phyloP scores from a whole-genome alignment of 2,113 vertebrate genomes.

The Halcyon senegalensis region DNA sequence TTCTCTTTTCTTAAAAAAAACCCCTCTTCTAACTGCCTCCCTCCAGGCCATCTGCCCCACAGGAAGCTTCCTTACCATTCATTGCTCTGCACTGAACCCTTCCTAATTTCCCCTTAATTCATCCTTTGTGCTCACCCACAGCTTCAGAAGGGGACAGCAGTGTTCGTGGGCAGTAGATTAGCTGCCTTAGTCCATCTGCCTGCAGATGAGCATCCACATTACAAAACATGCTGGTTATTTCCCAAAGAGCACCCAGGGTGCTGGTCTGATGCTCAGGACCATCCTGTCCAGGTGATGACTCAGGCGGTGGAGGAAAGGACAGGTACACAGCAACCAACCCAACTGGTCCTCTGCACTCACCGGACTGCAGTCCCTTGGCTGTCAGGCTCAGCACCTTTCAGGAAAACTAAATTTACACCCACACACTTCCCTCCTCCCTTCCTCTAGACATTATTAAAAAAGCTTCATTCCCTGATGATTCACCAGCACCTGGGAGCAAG shows the following conservation, averaged over 20 bases:
- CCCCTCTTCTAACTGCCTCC: neutral
- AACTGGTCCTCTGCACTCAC: neutral
- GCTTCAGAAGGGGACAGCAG: neutral
- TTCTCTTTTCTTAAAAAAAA: neutral
- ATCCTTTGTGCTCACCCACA: neutral
- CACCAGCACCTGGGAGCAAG: constrained; percentile 45
- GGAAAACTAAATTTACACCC: constrained; percentile 30
- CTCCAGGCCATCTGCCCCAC: neutral
- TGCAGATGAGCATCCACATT: accelerated
- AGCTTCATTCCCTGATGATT: constrained; percentile 49
- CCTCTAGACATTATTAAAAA: constrained; percentile 16
- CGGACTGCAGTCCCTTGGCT: neutral
- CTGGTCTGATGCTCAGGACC: neutral
- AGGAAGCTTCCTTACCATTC: neutral
- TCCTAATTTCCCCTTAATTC: neutral
- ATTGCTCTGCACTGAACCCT: neutral
- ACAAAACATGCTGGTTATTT: neutral
- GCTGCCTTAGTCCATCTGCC: neutral
- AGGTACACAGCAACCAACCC: neutral
- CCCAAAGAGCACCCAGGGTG: neutral
- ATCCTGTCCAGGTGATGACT: neutral
- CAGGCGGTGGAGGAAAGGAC: neutral
- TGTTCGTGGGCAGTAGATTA: accelerated
- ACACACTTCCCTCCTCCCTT: neutral
- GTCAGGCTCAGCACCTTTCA: neutral